These are phyloP conservation scores for Clarias batrachus DNA, from an alignment of 2,113 vertebrate genomes.

Conservation along the genomic window DNA sequence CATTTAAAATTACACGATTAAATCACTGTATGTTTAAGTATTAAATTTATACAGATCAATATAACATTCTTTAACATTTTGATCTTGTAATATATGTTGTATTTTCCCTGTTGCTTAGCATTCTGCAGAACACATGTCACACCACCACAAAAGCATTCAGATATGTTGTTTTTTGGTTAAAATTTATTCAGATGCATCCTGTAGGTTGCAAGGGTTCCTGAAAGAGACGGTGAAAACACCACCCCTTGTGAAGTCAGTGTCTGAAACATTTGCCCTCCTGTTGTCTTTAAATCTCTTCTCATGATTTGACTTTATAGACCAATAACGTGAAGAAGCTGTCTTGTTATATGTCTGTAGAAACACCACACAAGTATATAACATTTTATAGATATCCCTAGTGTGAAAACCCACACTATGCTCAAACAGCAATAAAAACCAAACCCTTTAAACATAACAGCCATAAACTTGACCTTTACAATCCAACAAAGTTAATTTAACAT, in stretches of 20 bases:
- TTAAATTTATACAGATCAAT: neutral
- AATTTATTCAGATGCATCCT: neutral
- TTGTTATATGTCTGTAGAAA: neutral
- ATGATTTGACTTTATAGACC: neutral
- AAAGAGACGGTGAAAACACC: neutral
- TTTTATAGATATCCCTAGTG: constrained; percentile 25
- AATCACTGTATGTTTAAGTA: neutral
- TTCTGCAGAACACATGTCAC: neutral
- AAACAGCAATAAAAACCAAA: constrained; percentile 47
- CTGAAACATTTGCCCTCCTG: neutral
- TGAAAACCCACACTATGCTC: constrained; percentile 15
- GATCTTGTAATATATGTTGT: neutral
- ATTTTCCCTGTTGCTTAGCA: neutral
- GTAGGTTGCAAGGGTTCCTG: neutral
- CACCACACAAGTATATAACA: neutral
- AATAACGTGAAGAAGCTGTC: neutral
- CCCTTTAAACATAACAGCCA: constrained; percentile 53
- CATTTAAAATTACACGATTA: neutral
- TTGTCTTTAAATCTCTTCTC: neutral
- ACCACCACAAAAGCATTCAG: neutral
- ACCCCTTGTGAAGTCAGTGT: neutral
- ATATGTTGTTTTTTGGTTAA: constrained; percentile 1
- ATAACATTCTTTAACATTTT: neutral
- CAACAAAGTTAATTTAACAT: constrained; percentile 1
- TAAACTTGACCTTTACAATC: constrained; percentile 60